Conservation (phyloP, 1,140 invertebrate genomes). For the Colletes latitarsis region DNA sequence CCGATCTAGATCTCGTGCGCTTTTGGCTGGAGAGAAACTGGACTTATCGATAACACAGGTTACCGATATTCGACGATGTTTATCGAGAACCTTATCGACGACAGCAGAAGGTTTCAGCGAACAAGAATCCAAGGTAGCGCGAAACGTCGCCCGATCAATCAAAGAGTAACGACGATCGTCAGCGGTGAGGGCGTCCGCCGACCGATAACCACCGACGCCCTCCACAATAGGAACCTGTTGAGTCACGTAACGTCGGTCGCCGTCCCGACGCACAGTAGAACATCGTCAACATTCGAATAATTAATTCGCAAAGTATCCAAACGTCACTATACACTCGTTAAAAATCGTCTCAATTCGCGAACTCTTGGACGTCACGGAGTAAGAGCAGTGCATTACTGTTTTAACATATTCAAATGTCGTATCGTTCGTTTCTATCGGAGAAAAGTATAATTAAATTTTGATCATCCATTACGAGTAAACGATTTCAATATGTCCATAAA, state of each 20-base stretch:
- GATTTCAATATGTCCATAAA: too few relatives aligned
- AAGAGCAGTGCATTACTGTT: too few relatives aligned
- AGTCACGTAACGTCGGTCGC: constrained; percentile 4
- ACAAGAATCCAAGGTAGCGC: neutral
- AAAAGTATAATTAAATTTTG: too few relatives aligned
- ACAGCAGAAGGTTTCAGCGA: neutral
- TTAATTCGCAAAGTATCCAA: too few relatives aligned
- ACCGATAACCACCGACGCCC: neutral
- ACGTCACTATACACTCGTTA: too few relatives aligned
- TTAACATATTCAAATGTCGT: too few relatives aligned
- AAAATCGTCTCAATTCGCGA: too few relatives aligned
- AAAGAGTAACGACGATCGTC: constrained; percentile 14
- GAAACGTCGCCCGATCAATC: constrained; percentile 2
- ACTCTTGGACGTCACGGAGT: too few relatives aligned
- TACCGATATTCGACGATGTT: neutral
- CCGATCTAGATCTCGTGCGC: too few relatives aligned
- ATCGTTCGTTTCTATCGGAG: too few relatives aligned
- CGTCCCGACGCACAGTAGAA: neutral
- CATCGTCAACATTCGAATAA: too few relatives aligned
- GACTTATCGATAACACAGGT: neutral
- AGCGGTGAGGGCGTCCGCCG: neutral
- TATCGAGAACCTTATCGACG: neutral
- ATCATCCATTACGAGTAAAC: too few relatives aligned
- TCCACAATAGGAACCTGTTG: constrained; percentile 21
- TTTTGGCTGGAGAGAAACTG: neutral